Evolutionary conservation across 2,888 invertebrate genomes (phyloP).

Genomic region (Ophion ellenae): DNA sequence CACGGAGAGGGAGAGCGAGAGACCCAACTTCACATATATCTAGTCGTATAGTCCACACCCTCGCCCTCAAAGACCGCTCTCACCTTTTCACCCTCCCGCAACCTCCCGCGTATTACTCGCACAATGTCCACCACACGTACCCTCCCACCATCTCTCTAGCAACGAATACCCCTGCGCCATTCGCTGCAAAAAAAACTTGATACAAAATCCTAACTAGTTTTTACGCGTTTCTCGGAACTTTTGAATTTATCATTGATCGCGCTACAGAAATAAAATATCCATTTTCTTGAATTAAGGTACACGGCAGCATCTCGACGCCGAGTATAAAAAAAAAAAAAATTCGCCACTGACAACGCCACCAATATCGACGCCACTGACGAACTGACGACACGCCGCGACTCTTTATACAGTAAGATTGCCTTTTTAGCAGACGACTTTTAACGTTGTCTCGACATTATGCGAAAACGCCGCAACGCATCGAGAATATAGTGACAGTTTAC

Average conservation of each 20-base stretch:
- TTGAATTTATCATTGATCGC: not conserved
- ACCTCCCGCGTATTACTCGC: slow-evolving; percentile 63
- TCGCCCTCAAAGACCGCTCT: slow-evolving; percentile 67
- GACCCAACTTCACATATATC: slow-evolving; percentile 71
- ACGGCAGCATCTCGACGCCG: too few species aligned
- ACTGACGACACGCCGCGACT: too few species aligned
- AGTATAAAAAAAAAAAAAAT: too few species aligned
- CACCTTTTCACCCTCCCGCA: slow-evolving; percentile 64
- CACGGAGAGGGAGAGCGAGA: slow-evolving; percentile 66
- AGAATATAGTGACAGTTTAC: too few species aligned
- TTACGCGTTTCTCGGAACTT: not conserved
- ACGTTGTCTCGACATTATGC: too few species aligned
- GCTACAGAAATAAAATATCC: not conserved
- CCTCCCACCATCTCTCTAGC: slow-evolving; percentile 6
- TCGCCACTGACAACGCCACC: too few species aligned
- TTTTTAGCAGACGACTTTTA: too few species aligned
- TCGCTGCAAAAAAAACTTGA: slow-evolving; percentile 17
- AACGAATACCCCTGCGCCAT: slow-evolving; percentile 4
- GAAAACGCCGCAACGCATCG: too few species aligned
- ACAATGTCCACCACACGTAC: slow-evolving; percentile 42
- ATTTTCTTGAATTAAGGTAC: not conserved
- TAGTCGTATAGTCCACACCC: slow-evolving; percentile 67
- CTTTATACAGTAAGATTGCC: too few species aligned
- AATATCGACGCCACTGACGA: too few species aligned
- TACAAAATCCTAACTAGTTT: not conserved